These are phyloP conservation scores for Bombus pyrosoma DNA, from an alignment of 1,140 invertebrate species.

Conservation along the genomic window DNA sequence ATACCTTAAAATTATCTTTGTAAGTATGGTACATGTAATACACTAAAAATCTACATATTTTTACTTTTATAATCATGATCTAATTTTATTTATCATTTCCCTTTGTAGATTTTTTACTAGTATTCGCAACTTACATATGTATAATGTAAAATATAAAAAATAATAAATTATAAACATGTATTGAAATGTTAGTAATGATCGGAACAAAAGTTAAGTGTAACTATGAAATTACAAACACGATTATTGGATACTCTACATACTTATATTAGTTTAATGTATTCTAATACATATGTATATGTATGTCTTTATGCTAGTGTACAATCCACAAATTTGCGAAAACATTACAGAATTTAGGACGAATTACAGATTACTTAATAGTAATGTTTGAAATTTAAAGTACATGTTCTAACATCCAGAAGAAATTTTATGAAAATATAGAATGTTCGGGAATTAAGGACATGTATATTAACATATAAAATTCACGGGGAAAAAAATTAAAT, in stretches of 20 bases:
- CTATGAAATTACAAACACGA: not conserved
- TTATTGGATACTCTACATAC: not conserved
- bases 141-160: not conserved
- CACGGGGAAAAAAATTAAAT: not conserved
- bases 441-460: not conserved
- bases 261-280: not conserved
- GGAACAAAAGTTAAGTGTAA: not conserved
- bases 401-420: not conserved
- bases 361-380: not conserved
- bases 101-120: not conserved
- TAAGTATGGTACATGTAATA: conserved; percentile 71
- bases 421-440: not conserved
- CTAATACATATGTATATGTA: not conserved
- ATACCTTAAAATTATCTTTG: conserved; percentile 56
- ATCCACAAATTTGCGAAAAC: not conserved
- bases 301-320: not conserved
- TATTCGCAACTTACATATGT: not conserved
- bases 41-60: conserved; percentile 73
- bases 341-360: not conserved
- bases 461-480: not conserved
- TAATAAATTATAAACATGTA: not conserved
- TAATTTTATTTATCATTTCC: conserved; percentile 62
- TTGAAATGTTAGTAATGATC: not conserved
- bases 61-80: conserved; percentile 71
- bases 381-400: not conserved